These are phyloP conservation scores for Cossypha caffra DNA, from an alignment of 2,797 vertebrate species.

Conservation along the genomic window DNA sequence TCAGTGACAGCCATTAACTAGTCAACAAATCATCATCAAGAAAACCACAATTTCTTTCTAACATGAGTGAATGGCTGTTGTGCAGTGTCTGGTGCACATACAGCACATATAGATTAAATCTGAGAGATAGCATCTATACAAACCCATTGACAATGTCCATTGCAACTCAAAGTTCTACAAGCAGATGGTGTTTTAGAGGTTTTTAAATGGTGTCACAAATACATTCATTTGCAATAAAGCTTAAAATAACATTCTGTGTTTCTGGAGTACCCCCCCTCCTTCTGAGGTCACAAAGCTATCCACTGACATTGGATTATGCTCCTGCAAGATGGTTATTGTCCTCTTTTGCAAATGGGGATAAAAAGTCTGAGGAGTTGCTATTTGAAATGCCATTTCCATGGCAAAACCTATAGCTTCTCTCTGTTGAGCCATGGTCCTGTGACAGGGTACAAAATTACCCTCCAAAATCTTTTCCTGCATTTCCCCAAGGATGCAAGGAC, in stretches of 20 bases:
- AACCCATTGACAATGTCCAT: not conserved
- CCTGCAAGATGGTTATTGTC: not conserved
- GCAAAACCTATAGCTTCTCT: not conserved
- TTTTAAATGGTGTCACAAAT: not conserved
- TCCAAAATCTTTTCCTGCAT: not conserved
- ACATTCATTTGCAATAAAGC: not conserved
- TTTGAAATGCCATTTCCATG: not conserved
- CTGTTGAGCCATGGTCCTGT: not conserved
- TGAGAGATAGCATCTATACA: not conserved
- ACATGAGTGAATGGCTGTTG: not conserved
- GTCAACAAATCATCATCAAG: conserved; percentile 6
- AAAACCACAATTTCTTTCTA: not conserved
- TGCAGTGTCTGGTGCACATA: not conserved
- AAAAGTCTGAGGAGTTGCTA: not conserved
- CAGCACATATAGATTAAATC: not conserved
- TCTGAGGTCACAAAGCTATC: not conserved
- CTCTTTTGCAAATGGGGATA: not conserved
- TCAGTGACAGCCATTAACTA: conserved; percentile 24
- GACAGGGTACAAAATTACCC: not conserved
- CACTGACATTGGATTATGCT: not conserved
- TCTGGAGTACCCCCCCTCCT: fast-evolving
- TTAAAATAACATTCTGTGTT: not conserved
- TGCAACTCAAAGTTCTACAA: not conserved
- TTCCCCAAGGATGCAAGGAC: not conserved
- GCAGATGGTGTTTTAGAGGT: not conserved